These are phyloP conservation scores for Graptemys geographica DNA, from an alignment of 2,797 vertebrate species.

Conservation along the genomic window DNA sequence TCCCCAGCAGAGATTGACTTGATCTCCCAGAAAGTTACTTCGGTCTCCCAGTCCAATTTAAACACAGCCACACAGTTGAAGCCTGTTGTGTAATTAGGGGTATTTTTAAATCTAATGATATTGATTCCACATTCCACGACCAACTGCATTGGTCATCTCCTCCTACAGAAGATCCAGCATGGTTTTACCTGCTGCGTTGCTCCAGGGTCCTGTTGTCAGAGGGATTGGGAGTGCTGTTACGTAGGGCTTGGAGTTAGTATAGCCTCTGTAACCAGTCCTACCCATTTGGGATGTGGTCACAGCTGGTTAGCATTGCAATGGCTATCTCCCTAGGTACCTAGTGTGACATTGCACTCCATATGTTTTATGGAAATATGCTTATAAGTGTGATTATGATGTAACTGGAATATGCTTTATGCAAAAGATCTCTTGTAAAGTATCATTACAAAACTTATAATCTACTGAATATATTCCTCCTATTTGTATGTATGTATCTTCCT, in stretches of 20 bases:
- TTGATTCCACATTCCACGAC: not conserved
- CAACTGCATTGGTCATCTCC: not conserved
- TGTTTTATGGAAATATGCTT: too few species aligned
- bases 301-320: not conserved
- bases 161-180: not conserved
- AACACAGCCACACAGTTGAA: not conserved
- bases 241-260: not conserved
- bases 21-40: not conserved
- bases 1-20: not conserved
- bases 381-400: too few species aligned
- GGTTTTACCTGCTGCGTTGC: not conserved
- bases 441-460: too few species aligned
- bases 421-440: too few species aligned
- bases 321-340: not conserved
- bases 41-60: not conserved
- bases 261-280: not conserved
- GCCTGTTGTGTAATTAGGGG: not conserved
- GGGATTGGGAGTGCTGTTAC: not conserved
- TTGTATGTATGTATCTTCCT: too few species aligned
- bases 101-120: not conserved
- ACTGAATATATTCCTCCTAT: too few species aligned
- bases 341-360: too few species aligned
- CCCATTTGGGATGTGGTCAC: not conserved
- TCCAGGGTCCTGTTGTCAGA: not conserved
- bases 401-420: too few species aligned